phyloP scores from a whole-genome alignment of 1,140 invertebrate species.

The Caenorhabditis inopinata region DNA sequence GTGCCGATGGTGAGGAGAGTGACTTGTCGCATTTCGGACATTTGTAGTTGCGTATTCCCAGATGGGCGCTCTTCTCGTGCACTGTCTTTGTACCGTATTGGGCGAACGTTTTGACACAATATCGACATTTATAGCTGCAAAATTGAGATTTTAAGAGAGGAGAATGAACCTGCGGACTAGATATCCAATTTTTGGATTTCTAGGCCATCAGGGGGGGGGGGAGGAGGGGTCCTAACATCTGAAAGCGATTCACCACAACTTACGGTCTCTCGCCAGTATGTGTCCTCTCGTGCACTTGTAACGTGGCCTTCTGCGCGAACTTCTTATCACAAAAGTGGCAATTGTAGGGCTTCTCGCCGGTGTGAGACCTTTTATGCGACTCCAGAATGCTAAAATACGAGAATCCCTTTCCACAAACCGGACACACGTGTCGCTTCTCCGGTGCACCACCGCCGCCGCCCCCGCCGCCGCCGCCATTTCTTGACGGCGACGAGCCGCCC shows the following conservation, averaged over 20 bases:
- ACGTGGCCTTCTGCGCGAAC: slow-evolving; percentile 71
- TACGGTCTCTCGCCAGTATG: slow-evolving; percentile 83
- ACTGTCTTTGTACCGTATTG: slow-evolving; percentile 66
- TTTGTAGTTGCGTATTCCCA: slow-evolving; percentile 54
- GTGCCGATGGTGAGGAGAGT: slow-evolving; percentile 64
- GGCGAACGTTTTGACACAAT: slow-evolving; percentile 65
- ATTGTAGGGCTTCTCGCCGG: slow-evolving; percentile 69
- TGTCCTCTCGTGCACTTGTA: slow-evolving; percentile 78
- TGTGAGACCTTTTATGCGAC: slow-evolving; percentile 67
- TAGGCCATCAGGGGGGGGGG: no score
- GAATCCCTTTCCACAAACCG: slow-evolving; percentile 66
- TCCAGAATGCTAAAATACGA: slow-evolving; percentile 67
- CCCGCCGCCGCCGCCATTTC: no score
- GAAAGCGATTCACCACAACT: no score
- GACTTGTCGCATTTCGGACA: slow-evolving; percentile 43
- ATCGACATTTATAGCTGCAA: slow-evolving; percentile 65
- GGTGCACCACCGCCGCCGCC: no score
- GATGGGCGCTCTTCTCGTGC: slow-evolving; percentile 65
- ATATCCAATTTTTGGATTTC: no score
- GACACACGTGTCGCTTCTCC: slow-evolving; percentile 64
- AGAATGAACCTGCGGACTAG: no score
- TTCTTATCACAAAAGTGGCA: slow-evolving; percentile 71
- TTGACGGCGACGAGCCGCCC: no score
- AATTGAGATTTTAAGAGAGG: background rate
- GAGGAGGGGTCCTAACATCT: no score